Conservation (phyloP, 1,140 invertebrate species). For the Oppia nitens region DNA sequence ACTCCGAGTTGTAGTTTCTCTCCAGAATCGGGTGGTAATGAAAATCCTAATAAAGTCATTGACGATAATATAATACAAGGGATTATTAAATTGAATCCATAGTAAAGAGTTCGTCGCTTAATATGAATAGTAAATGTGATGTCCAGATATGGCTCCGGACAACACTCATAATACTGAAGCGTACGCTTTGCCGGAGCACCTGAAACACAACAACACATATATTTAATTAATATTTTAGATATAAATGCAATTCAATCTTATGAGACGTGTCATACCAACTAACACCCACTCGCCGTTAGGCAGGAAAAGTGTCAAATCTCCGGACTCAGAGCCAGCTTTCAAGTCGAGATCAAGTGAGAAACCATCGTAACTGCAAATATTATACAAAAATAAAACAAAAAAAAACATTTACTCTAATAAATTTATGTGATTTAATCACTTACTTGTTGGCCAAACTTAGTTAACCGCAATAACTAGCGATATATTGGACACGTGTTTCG, state of each 20-base stretch:
- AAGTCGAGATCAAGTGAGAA: conserved; percentile 70
- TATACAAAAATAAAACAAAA: too few species aligned
- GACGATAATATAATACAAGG: conserved; percentile 94
- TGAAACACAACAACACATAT: conserved; percentile 30
- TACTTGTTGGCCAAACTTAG: too few species aligned
- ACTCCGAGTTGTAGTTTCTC: conserved; percentile 98
- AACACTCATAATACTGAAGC: conserved; percentile 81
- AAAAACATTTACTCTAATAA: too few species aligned
- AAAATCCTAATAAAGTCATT: conserved; percentile 95
- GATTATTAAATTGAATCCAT: conserved; percentile 99
- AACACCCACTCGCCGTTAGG: conserved; percentile 97
- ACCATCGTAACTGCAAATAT: conserved; percentile 51
- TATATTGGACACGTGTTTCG: too few species aligned
- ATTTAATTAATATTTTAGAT: not conserved
- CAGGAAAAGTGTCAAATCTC: conserved; percentile 85
- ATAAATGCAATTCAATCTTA: not conserved
- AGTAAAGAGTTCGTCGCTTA: conserved; percentile 90
- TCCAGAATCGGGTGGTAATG: conserved; percentile 92
- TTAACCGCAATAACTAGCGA: too few species aligned
- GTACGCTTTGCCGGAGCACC: conserved; percentile 81
- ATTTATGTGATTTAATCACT: too few species aligned
- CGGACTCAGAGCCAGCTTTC: conserved; percentile 68
- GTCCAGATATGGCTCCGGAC: conserved; percentile 89
- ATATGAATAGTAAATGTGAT: conserved; percentile 96
- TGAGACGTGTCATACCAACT: conserved; percentile 46